A percentile compares a stretch with the other conserved stretches of the same genome.
Evolutionary conservation across 2,113 vertebrate species (phyloP).

Genomic region (Hemibagrus wyckioides): DNA sequence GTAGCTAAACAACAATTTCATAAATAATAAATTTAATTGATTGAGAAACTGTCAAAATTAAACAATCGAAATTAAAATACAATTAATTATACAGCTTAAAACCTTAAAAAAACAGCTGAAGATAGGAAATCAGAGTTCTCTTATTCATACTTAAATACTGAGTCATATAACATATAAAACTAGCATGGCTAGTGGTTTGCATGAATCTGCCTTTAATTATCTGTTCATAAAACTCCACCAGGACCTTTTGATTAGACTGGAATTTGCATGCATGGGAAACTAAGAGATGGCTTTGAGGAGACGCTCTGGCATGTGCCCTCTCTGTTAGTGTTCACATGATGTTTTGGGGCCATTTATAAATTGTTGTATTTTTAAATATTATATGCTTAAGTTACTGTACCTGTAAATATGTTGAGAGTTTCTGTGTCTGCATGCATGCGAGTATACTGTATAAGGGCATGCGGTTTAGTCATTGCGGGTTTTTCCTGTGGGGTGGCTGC

Average conservation of each 20-base stretch:
- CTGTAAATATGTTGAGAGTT: neutral
- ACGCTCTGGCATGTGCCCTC: constrained; percentile 28
- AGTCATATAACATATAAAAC: neutral
- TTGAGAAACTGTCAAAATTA: neutral
- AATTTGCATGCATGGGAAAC: constrained; percentile 40
- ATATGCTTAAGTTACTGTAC: neutral
- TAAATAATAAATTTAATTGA: neutral
- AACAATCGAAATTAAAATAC: neutral
- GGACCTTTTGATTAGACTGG: constrained; percentile 17
- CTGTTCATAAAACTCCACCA: constrained; percentile 7
- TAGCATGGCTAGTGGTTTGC: constrained; percentile 26
- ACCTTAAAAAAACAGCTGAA: neutral
- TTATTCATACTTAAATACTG: neutral
- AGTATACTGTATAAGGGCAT: constrained; percentile 29
- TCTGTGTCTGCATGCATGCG: constrained; percentile 9
- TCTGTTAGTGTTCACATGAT: neutral
- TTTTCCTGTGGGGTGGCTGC: constrained; percentile 40
- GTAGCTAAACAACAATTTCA: neutral
- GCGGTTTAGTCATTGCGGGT: constrained; percentile 34
- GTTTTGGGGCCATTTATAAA: neutral
- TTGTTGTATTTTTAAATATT: neutral
- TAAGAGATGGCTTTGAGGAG: constrained; percentile 28
- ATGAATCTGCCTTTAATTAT: constrained; percentile 33
- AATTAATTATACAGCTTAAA: neutral
- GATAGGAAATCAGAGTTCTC: neutral